Evolutionary conservation across 2,888 invertebrate species (phyloP), one percentile per base, ranked within the genome.

Genomic region (Tyria jacobaeae): DNA sequence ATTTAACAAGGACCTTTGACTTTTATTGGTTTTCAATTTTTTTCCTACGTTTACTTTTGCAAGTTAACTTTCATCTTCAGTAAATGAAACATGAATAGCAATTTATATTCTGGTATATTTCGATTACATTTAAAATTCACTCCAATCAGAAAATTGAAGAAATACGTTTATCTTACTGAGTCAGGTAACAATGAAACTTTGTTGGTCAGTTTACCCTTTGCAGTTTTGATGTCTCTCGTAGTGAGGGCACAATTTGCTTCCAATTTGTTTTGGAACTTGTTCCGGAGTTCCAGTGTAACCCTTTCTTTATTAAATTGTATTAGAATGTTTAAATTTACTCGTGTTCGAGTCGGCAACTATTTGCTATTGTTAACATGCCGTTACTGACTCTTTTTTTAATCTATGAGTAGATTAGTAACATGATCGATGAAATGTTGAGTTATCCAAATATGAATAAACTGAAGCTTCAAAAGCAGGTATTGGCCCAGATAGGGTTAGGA

Each of bases 131-230:
- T 61, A 69, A 73, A 66, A 69, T 73, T 73, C 62, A 41, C 50
- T 58, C 25, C 73, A 73, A 73, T 76, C 69, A 70, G 71, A 71
- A 73, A 77, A 77, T 75, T 62, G 69, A 52, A 68, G 71, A 60
- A 67, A 66, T 66, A 66, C 67, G 57, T 62, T 63, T 44, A 62
- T 60, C 15, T 57, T 49, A 27, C 21, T 21, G 39, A 62, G 48
- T 70, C 64, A 68, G 71, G 71, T 78, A 66, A 78, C 72, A 78
- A 74, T 78, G 66, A 64, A 78, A 77, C 65, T 77, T 76, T 44
- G 37, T 48, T 62, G 68, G 68, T 66, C 65, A 74, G 67, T 68
- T 65, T 63, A 77, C 65, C 66, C 69, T 74, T 78, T 78, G 68
- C 72, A 77, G 66, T 78, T 77, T 77, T 74, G 73, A 78, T 78